Conservation (phyloP, 2,797 vertebrate species). For the Falco columbarius region DNA sequence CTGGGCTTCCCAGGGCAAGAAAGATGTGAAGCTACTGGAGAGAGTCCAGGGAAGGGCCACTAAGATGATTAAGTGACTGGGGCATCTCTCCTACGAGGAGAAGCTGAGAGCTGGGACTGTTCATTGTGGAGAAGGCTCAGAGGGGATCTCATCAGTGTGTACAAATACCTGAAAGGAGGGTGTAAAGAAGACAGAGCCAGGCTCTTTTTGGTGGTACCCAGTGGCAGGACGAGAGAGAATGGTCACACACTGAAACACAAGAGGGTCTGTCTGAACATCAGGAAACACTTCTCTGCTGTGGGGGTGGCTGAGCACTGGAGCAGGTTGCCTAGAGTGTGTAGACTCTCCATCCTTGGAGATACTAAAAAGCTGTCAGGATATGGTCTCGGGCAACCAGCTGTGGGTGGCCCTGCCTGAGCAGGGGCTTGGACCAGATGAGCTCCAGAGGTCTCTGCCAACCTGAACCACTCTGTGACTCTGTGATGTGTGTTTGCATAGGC, state of each 20-base stretch:
- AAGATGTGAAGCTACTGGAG: not conserved
- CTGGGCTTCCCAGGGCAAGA: not conserved
- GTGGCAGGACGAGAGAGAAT: not conserved
- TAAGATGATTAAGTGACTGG: not conserved
- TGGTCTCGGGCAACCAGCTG: not conserved
- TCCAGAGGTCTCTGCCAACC: not conserved
- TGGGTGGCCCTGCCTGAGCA: not conserved
- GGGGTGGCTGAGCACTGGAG: not conserved
- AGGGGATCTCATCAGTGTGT: not conserved
- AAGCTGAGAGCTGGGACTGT: not conserved
- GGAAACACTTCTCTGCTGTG: not conserved
- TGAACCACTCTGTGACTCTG: not conserved
- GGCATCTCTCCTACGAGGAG: not conserved
- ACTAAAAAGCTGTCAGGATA: not conserved
- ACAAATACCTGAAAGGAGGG: not conserved
- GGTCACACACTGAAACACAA: not conserved
- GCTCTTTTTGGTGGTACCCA: not conserved
- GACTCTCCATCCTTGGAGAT: not conserved
- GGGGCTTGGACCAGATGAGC: not conserved
- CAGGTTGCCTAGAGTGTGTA: not conserved
- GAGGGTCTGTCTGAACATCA: not conserved
- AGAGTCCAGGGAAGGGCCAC: not conserved
- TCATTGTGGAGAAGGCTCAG: not conserved
- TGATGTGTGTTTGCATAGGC: not conserved
- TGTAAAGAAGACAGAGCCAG: not conserved